Percentiles rank a stretch among this genome's conserved stretches.
phyloP scores from a whole-genome alignment of 1,140 invertebrate species.

The Eueides isabella region DNA sequence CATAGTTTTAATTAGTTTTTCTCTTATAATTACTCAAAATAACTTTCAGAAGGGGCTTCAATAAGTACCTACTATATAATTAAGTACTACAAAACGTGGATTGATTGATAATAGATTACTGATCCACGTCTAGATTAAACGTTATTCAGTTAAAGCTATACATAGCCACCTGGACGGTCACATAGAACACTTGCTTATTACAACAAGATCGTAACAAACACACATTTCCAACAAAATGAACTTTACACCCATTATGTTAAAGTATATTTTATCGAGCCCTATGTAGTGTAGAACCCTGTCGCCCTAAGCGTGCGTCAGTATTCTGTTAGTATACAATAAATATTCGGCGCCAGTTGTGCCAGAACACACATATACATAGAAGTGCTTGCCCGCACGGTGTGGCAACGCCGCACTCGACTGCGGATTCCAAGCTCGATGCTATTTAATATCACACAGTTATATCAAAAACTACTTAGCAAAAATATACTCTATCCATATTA shows the following conservation, averaged over 20 bases:
- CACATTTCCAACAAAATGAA: slow-evolving; percentile 41
- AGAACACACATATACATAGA: slow-evolving; percentile 79
- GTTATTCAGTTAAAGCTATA: slow-evolving; percentile 69
- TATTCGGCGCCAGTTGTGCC: slow-evolving; percentile 80
- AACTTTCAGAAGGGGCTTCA: neutral
- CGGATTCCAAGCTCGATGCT: slow-evolving; percentile 73
- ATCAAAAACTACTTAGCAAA: slow-evolving; percentile 24
- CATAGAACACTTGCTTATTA: slow-evolving; percentile 69
- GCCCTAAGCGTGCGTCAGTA: slow-evolving; percentile 72
- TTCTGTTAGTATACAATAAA: slow-evolving; percentile 82
- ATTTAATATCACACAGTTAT: slow-evolving; percentile 62
- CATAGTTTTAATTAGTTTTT: neutral
- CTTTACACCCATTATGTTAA: slow-evolving; percentile 52
- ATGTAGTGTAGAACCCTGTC: slow-evolving; percentile 65
- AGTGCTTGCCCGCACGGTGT: slow-evolving; percentile 64
- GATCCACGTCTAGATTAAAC: slow-evolving; percentile 61
- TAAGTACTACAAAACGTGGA: neutral
- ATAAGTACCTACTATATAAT: neutral
- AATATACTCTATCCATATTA: slow-evolving; percentile 32
- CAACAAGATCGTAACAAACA: slow-evolving; percentile 53
- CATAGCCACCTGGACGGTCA: slow-evolving; percentile 81
- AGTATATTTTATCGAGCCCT: slow-evolving; percentile 51
- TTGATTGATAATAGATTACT: slow-evolving; percentile 17
- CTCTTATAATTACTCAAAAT: no score
- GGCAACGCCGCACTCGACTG: slow-evolving; percentile 70